A percentile compares a stretch with the other conserved stretches of the same genome.
Conservation (phyloP, 2,797 vertebrate species). For the Chaetophractus vellerosus region DNA sequence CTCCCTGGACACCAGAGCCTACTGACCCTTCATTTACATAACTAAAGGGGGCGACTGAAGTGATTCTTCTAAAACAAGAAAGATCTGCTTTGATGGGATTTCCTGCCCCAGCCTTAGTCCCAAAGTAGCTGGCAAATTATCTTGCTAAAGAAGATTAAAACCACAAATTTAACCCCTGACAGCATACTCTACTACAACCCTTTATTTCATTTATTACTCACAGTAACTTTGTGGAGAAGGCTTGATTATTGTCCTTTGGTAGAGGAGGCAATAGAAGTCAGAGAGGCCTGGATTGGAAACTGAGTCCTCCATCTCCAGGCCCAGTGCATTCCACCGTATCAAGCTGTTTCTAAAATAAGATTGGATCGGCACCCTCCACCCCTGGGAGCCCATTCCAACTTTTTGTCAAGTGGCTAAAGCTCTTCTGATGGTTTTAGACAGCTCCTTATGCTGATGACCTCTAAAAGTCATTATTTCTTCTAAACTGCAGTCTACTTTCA, state of each 20-base stretch:
- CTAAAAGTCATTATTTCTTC: slow-evolving; percentile 17
- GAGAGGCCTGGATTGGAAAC: background rate
- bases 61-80: background rate
- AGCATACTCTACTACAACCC: background rate
- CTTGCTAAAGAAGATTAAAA: slow-evolving; percentile 45
- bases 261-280: background rate
- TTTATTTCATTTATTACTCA: background rate
- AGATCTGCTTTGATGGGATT: background rate
- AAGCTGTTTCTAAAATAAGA: slow-evolving; percentile 35
- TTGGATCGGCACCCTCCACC: background rate
- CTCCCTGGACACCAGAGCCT: background rate
- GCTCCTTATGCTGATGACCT: background rate
- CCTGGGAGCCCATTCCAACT: background rate
- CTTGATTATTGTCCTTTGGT: background rate
- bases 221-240: background rate
- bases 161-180: background rate
- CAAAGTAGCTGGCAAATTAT: background rate
- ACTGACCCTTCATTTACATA: background rate
- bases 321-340: background rate
- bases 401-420: slow-evolving; percentile 23
- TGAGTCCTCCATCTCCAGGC: background rate
- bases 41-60: background rate
- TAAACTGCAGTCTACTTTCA: background rate
- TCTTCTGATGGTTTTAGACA: slow-evolving; percentile 36
- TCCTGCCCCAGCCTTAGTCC: background rate